Evolutionary conservation across 2,113 vertebrate species (phyloP).

Genomic region (Python bivittatus): DNA sequence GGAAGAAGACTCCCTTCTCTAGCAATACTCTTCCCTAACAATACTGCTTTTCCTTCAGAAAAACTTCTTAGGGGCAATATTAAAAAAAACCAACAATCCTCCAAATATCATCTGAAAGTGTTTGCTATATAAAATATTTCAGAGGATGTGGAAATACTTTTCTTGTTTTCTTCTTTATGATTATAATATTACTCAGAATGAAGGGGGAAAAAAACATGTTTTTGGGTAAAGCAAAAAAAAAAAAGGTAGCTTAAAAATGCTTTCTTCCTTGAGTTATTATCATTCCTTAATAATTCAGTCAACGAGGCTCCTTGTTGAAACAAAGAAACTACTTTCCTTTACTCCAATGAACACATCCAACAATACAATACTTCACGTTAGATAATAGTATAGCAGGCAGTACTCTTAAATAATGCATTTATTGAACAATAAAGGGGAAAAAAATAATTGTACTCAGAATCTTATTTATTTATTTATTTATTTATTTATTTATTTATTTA

Average conservation of each 20-base stretch:
- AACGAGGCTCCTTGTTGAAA: background rate
- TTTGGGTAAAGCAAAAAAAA: slow-evolving; percentile 32
- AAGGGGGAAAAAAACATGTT: background rate
- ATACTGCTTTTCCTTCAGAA: too few species aligned
- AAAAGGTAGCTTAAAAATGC: slow-evolving; percentile 37
- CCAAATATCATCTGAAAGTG: slow-evolving; percentile 36
- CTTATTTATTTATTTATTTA: too few species aligned
- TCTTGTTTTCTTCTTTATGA: slow-evolving; percentile 41
- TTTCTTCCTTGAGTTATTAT: slow-evolving; percentile 43
- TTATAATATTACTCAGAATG: slow-evolving; percentile 19
- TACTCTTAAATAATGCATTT: background rate
- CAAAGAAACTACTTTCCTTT: background rate
- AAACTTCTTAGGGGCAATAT: slow-evolving; percentile 34
- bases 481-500: too few species aligned
- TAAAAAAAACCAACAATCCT: slow-evolving; percentile 24
- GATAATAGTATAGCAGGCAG: background rate
- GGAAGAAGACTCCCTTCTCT: slow-evolving; percentile 23
- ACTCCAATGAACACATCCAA: background rate
- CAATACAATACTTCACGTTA: background rate
- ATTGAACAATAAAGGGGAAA: too few species aligned
- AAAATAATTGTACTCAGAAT: too few species aligned
- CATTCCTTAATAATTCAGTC: slow-evolving; percentile 27
- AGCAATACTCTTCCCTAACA: too few species aligned
- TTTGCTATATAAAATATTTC: slow-evolving; percentile 34
- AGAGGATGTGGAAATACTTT: slow-evolving; percentile 24